These are phyloP conservation scores for Hydropsyche betteni DNA, from an alignment of 2,888 invertebrate species.

Conservation along the genomic window DNA sequence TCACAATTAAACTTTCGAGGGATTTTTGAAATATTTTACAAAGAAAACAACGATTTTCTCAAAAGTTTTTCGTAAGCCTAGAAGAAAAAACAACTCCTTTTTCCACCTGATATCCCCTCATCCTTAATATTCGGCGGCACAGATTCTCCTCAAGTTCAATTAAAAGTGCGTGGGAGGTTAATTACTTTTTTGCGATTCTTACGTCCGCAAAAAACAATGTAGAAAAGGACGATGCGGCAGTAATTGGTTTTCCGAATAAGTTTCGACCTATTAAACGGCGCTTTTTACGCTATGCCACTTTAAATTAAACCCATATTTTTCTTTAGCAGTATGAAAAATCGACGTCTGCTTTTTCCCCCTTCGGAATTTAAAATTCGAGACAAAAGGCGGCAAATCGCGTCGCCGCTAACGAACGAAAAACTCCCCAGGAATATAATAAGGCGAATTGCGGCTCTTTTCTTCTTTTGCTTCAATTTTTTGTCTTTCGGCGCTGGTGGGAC, in stretches of 20 bases:
- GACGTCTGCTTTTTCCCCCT: too few species aligned
- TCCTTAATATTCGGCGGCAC: background rate
- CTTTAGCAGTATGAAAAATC: too few species aligned
- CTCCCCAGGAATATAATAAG: slow-evolving; percentile 27
- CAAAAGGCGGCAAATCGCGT: slow-evolving; percentile 27
- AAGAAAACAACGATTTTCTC: slow-evolving; percentile 2
- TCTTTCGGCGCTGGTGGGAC: background rate
- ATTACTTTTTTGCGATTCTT: slow-evolving; percentile 19
- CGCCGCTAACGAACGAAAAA: slow-evolving; percentile 11
- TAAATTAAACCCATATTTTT: slow-evolving; percentile 6
- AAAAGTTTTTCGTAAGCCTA: background rate
- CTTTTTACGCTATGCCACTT: slow-evolving; percentile 2
- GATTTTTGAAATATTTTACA: background rate
- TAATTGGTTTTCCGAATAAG: slow-evolving; percentile 23
- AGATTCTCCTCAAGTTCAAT: slow-evolving; percentile 6
- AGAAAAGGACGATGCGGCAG: slow-evolving; percentile 6
- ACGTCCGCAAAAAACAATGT: background rate
- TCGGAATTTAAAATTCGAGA: slow-evolving; percentile 2
- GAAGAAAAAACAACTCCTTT: background rate
- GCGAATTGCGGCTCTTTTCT: slow-evolving; percentile 6
- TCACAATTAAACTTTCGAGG: slow-evolving; percentile 14
- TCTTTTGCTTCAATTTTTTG: too few species aligned
- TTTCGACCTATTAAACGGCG: slow-evolving; percentile 20
- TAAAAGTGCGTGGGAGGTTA: slow-evolving; percentile 19
- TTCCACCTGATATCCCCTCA: background rate